Base-by-base conservation (phyloP, 2,113 vertebrate genomes). In the Phyllostomus discolor region DNA sequence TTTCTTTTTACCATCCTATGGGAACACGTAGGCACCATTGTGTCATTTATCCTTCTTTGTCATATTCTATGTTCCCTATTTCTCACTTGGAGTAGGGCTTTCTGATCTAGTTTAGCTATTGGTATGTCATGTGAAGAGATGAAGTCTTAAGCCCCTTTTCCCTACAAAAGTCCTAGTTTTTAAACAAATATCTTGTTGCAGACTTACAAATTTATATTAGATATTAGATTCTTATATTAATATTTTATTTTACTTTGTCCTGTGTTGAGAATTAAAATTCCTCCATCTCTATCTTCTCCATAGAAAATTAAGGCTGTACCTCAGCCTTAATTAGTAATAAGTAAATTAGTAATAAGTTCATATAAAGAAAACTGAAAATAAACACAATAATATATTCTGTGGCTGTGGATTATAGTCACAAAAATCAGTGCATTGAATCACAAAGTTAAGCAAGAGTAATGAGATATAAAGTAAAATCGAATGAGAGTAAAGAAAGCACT, bases 211-310 rank as follows among this genome's bases (percentile, higher is more conserved):
- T 87, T 38, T 93, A 67, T 38, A 9, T 6, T 62, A 7, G 41
- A 14, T 52, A 35, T 24, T 88, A 80, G 28, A 73, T 59, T 72
- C 9, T 79, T 31, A 54, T 62, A 70, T 15, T 78, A 38, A 62
- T 0, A 46, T 43, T 82, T 35, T 50, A 0, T 67, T 82, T 78
- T 46, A 38, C 6, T 46, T 95, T 81, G 48, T 28, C 38, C 1
- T 64, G 9, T 26, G 2, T 7, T 52, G 62, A 24, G 1, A 62
- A 62, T 70, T 66, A 52, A 52, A 33, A 33, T 72, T 46, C 28
- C 15, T 48, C 12, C 7, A 52, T 26, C n/a, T 11, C 2, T 90
- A 3, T 28, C 1, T 2, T 7, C 3, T 69, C 2, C 2, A 10
- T 1, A 85, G 31, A 7, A 95, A 43, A 15, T 16, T 57, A 50